Evolutionary conservation across 2,888 invertebrate genomes (phyloP).

Genomic region (Agelastica alni): DNA sequence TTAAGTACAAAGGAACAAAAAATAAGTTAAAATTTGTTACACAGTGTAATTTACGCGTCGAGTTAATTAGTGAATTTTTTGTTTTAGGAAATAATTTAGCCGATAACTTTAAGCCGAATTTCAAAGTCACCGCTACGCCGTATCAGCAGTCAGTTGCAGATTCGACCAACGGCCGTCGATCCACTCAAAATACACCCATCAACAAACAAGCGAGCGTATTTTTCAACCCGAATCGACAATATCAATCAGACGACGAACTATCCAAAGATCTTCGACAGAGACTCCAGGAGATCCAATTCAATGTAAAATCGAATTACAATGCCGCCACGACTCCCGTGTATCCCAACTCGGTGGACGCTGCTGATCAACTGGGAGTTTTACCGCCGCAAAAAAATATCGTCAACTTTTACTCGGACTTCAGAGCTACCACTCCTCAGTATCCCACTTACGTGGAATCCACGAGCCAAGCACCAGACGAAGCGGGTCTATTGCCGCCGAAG

Average conservation of each 20-base stretch:
- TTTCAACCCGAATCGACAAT: slow-evolving; percentile 43
- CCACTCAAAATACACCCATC: neutral
- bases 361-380: slow-evolving; percentile 37
- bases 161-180: slow-evolving; percentile 18
- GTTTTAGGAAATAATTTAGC: slow-evolving; percentile 27
- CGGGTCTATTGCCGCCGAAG: slow-evolving; percentile 42
- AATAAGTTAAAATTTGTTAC: too few species aligned
- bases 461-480: slow-evolving; percentile 38
- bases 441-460: slow-evolving; percentile 44
- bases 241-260: slow-evolving; percentile 38
- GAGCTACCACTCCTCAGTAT: slow-evolving; percentile 46
- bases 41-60: too few species aligned
- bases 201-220: slow-evolving; percentile 34
- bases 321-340: slow-evolving; percentile 45
- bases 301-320: slow-evolving; percentile 38
- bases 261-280: neutral
- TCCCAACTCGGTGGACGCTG: slow-evolving; percentile 41
- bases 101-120: slow-evolving; percentile 39
- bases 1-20: too few species aligned
- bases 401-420: slow-evolving; percentile 41
- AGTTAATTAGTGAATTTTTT: slow-evolving; percentile 17
- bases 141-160: slow-evolving; percentile 42
- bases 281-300: slow-evolving; percentile 14
- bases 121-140: slow-evolving; percentile 44
- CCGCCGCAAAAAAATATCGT: slow-evolving; percentile 38